Evolutionary conservation across 2,113 vertebrate genomes (phyloP), one percentile per base, ranked within the genome.

Genomic region (Girardinichthys multiradiatus): DNA sequence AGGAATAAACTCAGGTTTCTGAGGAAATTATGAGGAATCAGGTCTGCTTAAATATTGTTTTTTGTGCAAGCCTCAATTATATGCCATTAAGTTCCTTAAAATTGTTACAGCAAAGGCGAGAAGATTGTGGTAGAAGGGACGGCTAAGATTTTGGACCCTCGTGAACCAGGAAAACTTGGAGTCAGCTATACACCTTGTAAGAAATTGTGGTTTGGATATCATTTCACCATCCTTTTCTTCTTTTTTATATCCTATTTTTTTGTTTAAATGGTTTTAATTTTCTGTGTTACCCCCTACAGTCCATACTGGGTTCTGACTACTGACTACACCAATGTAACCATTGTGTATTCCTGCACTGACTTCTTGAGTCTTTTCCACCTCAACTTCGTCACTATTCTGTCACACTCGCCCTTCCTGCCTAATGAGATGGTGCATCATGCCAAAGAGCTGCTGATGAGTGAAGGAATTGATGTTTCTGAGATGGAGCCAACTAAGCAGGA

Each of bases 231-330:
- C 31, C 6, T 29, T 27, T 21, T 59, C 21, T 19, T 5, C 31
- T 13, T 48, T 17, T 39, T 39, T 10, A 12, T 2, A 2, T 39
- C 37, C 11, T n/a, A n/a, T n/a, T n/a, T n/a, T n/a, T n/a, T n/a
- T n/a, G n/a, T n/a, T 39, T 39, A 39, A 39, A 39, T 13, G 37
- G 37, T 39, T 39, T 39, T 8, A 39, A 39, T 39, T 39, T 39
- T 66, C 26, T 15, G 45, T 30, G 64, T 67, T 48, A 31, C 29
- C 15, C 72, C 72, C 15, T 67, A 74, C 30, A 0, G 54, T 24
- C 64, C 64, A 13, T 67, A 74, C 64, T 74, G 72, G 72, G 64
- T 74, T 19, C 54, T 74, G 24, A 42, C 54, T 37, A 74, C 72
- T 11, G 37, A 74, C 57, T 74, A 74, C 72, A 60, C 63, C 72